A percentile compares a stretch with the other conserved stretches of the same genome.
These are phyloP conservation scores for Brachyopa scutellaris DNA, from an alignment of 2,888 invertebrate genomes.

Conservation along the genomic window DNA sequence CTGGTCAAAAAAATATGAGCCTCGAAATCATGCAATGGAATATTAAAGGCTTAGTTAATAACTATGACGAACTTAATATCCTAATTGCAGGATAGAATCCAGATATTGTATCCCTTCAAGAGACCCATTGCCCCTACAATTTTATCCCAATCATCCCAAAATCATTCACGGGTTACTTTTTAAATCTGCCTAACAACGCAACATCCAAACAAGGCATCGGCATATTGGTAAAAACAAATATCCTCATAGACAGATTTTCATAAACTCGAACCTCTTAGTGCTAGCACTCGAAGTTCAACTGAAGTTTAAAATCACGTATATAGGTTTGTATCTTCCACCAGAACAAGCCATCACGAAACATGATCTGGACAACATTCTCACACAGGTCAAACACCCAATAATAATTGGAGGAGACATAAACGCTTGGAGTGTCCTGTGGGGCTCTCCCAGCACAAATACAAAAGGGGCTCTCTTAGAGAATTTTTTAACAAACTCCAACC, in stretches of 20 bases:
- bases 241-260: background rate
- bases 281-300: background rate
- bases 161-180: background rate
- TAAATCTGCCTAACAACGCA: background rate
- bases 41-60: no score
- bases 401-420: no score
- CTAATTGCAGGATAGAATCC: no score
- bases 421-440: background rate
- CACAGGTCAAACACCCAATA: no score
- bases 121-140: no score
- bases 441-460: background rate
- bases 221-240: conserved; percentile 1
- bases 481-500: background rate
- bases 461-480: background rate
- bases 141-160: background rate
- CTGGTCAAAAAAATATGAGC: no score
- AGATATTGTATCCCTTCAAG: no score
- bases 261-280: background rate
- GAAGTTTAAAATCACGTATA: background rate
- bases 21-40: no score
- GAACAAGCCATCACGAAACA: background rate
- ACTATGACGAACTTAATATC: no score
- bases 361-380: background rate
- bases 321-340: background rate
- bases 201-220: background rate